Percentiles rank a stretch among this genome's conserved stretches.
Conservation (phyloP, 2,113 vertebrate species). For the Thalassarche chlororhynchos region DNA sequence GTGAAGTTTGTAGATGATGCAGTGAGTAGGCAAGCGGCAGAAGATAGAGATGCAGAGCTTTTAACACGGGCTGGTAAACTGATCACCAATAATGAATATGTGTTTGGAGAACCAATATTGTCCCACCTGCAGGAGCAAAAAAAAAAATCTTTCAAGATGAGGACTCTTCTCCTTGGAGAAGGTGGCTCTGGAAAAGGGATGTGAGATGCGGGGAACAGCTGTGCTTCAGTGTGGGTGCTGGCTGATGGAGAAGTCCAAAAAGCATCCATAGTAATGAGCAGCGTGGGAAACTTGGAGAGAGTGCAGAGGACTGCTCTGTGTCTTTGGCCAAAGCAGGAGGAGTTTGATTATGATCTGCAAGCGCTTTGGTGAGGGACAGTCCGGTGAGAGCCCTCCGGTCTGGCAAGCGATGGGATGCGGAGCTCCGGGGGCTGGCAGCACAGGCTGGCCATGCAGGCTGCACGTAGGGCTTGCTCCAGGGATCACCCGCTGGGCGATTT, state of each 20-base stretch:
- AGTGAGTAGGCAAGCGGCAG: background rate
- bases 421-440: background rate
- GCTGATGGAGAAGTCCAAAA: background rate
- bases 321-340: background rate
- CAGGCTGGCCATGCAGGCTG: background rate
- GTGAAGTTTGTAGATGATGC: background rate
- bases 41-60: background rate
- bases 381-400: background rate
- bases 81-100: rapidly evolving
- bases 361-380: background rate
- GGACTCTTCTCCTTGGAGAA: background rate
- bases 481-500: rapidly evolving
- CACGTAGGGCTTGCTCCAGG: background rate
- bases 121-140: background rate
- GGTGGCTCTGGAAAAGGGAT: background rate
- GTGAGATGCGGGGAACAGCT: background rate
- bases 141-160: background rate
- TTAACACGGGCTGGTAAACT: background rate
- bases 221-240: background rate
- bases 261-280: background rate
- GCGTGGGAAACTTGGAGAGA: background rate
- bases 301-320: rapidly evolving
- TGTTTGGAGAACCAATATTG: background rate
- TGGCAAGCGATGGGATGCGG: rapidly evolving
- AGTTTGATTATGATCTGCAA: background rate